Evolutionary conservation across 2,888 invertebrate genomes (phyloP), one percentile per base, ranked within the genome.

Genomic region (Dryobotodes eremita): DNA sequence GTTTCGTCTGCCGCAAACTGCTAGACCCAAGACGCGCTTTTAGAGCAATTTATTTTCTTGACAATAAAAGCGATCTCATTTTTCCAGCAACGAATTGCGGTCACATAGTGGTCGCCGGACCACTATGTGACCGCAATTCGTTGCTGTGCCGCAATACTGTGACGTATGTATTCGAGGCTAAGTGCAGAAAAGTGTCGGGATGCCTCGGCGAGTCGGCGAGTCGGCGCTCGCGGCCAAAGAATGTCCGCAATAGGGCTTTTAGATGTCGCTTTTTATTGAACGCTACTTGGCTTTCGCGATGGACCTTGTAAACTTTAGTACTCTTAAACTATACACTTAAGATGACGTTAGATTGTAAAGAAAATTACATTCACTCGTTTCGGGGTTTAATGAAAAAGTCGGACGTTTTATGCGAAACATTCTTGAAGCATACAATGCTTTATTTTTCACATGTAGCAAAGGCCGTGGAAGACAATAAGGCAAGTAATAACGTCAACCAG

Each of bases 131-230:
- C n/a, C n/a, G n/a, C n/a, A n/a, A n/a, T n/a, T n/a, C n/a, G n/a
- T n/a, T n/a, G n/a, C n/a, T n/a, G n/a, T n/a, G n/a, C 87, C 84
- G 72, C 80, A 71, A 80, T 86, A 90, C 84, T 82, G 76, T 86
- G 88, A 90, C 83, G 86, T 90, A 89, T 89, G 89, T 91, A 90
- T 89, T 88, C 88, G 82, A 86, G 88, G 90, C 90, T 94, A 95
- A 95, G 95, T 95, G 95, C 94, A 93, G 93, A 94, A 93, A 94
- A 94, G 92, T 94, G 95, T 94, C 91, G 87, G 82, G 90, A 89
- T 88, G 90, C 90, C 86, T 86, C 85, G 75, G 76, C 79, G 79
- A 79, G n/a, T 75, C 36, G 77, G 77, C 73, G 50, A 75, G 78
- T 77, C 61, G 77, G 75, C 77, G 85, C 90, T 84, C 82, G 89